phyloP scores from a whole-genome alignment of 2,888 invertebrate species.

The Pediacus dermestoides region DNA sequence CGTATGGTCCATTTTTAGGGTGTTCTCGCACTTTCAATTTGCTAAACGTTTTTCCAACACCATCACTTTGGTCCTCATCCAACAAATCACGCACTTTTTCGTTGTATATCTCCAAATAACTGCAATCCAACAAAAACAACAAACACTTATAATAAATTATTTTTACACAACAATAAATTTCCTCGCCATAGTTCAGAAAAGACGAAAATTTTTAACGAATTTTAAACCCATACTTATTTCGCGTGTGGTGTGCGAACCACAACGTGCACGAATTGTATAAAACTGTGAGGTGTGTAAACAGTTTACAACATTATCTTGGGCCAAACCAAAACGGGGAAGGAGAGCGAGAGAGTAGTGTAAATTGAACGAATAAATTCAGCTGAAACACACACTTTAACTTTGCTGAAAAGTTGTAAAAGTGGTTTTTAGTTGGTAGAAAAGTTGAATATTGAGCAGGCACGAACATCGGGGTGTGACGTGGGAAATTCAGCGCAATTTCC shows the following conservation, averaged over 20 bases:
- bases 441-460: no score
- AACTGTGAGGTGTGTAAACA: slow-evolving; percentile 20
- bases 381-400: no score
- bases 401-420: no score
- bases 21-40: slow-evolving; percentile 72
- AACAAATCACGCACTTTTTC: slow-evolving; percentile 72
- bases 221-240: slow-evolving; percentile 9
- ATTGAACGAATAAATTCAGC: no score
- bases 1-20: slow-evolving; percentile 73
- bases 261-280: slow-evolving; percentile 14
- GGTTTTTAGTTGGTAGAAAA: no score
- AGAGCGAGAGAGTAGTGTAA: no score
- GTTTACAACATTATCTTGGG: no score
- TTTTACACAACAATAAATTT: slow-evolving; percentile 9
- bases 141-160: slow-evolving; percentile 8
- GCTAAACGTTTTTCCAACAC: slow-evolving; percentile 15
- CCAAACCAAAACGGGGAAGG: no score
- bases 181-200: slow-evolving; percentile 13
- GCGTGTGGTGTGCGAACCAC: slow-evolving; percentile 14
- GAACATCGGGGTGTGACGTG: no score
- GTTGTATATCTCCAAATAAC: slow-evolving; percentile 63
- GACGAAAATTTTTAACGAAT: no score
- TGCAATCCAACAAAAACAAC: slow-evolving; percentile 38
- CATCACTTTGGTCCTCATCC: slow-evolving; percentile 23
- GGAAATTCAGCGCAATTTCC: no score